Evolutionary conservation across 2,888 invertebrate genomes (phyloP).

Genomic region (Drosophila dives): DNA sequence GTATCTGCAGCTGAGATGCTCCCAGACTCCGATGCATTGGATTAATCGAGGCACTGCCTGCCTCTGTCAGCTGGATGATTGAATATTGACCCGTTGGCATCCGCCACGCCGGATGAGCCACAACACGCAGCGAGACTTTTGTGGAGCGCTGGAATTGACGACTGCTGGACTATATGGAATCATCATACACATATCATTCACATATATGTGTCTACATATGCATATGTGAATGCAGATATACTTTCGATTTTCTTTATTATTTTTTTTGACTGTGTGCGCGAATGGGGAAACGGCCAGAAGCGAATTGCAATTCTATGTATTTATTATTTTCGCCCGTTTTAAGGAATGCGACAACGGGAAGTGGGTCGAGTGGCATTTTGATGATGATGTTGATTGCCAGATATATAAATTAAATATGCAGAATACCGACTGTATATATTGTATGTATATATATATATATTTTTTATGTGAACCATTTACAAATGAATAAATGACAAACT

Average conservation of each 20-base stretch:
- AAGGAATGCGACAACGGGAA: slow-evolving; percentile 3
- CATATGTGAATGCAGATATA: slow-evolving; percentile 48
- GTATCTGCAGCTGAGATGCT: slow-evolving; percentile 89
- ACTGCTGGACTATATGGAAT: slow-evolving; percentile 33
- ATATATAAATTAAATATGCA: slow-evolving; percentile 79
- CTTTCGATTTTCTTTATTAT: slow-evolving; percentile 50
- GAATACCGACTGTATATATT: slow-evolving; percentile 52
- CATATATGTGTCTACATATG: not conserved
- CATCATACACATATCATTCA: slow-evolving; percentile 7
- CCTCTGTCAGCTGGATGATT: slow-evolving; percentile 89
- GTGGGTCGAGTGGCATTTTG: slow-evolving; percentile 60
- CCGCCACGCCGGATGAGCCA: slow-evolving; percentile 43
- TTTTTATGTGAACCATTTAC: slow-evolving; percentile 70
- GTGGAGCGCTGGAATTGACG: slow-evolving; percentile 21
- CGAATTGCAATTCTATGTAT: slow-evolving; percentile 52
- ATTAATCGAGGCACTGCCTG: slow-evolving; percentile 91
- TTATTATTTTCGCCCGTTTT: slow-evolving; percentile 53
- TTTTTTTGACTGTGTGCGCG: slow-evolving; percentile 13
- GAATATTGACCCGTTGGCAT: slow-evolving; percentile 48
- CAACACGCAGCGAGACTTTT: slow-evolving; percentile 29
- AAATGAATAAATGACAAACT: slow-evolving; percentile 74
- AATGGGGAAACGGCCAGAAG: slow-evolving; percentile 37
- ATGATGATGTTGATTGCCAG: slow-evolving; percentile 75
- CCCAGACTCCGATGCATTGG: slow-evolving; percentile 89
- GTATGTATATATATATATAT: slow-evolving; percentile 50